These are phyloP conservation scores for Mus spretus DNA, from an alignment of 2,797 vertebrate genomes.

Conservation along the genomic window DNA sequence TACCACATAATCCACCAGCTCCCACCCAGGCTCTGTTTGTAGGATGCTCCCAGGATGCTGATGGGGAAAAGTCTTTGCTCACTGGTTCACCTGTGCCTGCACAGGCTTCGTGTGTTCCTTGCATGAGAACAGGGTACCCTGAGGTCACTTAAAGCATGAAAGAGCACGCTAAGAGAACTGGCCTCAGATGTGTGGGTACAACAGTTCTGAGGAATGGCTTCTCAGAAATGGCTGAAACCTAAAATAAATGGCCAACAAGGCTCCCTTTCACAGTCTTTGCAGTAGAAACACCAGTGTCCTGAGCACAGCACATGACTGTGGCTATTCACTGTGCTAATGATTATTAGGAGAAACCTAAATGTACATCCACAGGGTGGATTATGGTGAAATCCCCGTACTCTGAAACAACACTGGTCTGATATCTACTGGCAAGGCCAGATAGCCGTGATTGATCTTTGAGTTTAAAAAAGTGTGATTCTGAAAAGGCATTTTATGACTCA, in stretches of 20 bases:
- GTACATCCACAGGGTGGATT: not conserved
- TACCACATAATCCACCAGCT: not conserved
- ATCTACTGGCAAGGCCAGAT: not conserved
- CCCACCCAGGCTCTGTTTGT: fast-evolving
- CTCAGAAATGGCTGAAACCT: constrained; percentile 15
- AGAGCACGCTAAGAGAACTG: not conserved
- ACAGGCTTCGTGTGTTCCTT: not conserved
- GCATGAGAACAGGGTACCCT: not conserved
- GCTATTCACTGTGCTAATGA: not conserved
- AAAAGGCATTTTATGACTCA: not conserved
- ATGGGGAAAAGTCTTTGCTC: not conserved
- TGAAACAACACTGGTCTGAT: not conserved
- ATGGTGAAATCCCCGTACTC: not conserved
- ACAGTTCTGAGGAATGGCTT: not conserved
- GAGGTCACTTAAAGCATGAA: not conserved
- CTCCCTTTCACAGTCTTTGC: not conserved
- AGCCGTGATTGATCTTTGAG: not conserved
- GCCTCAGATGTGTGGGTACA: not conserved
- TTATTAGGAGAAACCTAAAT: not conserved
- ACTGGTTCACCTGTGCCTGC: not conserved
- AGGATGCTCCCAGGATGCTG: not conserved
- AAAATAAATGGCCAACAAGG: constrained; percentile 23
- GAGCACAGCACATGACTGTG: not conserved
- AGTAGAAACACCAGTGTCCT: not conserved
- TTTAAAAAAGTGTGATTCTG: constrained; percentile 32